Conservation (phyloP, 2,888 invertebrate genomes). For the Drosophila anceps region DNA sequence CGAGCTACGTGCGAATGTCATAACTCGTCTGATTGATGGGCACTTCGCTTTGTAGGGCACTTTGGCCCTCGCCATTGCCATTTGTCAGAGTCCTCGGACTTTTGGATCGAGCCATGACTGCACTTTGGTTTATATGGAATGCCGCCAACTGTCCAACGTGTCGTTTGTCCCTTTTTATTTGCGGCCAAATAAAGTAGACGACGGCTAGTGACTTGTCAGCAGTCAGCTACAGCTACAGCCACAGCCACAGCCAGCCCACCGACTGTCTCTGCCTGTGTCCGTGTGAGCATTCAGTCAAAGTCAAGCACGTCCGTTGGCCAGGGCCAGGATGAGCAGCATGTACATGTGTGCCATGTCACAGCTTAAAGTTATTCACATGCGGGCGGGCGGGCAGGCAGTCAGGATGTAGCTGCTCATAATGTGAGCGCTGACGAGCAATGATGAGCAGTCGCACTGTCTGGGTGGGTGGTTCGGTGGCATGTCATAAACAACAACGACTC, state of each 20-base stretch:
- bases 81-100: constrained; percentile 54
- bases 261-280: no score
- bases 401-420: constrained; percentile 37
- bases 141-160: constrained; percentile 53
- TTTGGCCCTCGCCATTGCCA: constrained; percentile 47
- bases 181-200: constrained; percentile 45
- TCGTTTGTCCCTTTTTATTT: constrained; percentile 42
- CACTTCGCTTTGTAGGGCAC: constrained; percentile 54
- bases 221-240: not conserved
- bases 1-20: constrained; percentile 63
- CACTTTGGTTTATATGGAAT: constrained; percentile 48
- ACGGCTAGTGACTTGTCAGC: constrained; percentile 22
- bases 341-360: constrained; percentile 67
- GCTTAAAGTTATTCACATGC: constrained; percentile 76
- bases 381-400: constrained; percentile 25
- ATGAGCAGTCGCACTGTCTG: constrained; percentile 41
- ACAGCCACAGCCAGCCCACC: not conserved
- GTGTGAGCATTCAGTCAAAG: constrained; percentile 60
- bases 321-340: not conserved
- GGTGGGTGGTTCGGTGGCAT: constrained; percentile 17
- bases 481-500: constrained; percentile 75
- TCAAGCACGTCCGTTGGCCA: constrained; percentile 71
- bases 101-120: constrained; percentile 35
- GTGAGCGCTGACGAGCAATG: constrained; percentile 35
- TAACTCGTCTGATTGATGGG: constrained; percentile 75